Percentiles rank a stretch among this genome's conserved stretches.
Evolutionary conservation across 2,888 invertebrate genomes (phyloP).

Genomic region (Ormyrus rosae): DNA sequence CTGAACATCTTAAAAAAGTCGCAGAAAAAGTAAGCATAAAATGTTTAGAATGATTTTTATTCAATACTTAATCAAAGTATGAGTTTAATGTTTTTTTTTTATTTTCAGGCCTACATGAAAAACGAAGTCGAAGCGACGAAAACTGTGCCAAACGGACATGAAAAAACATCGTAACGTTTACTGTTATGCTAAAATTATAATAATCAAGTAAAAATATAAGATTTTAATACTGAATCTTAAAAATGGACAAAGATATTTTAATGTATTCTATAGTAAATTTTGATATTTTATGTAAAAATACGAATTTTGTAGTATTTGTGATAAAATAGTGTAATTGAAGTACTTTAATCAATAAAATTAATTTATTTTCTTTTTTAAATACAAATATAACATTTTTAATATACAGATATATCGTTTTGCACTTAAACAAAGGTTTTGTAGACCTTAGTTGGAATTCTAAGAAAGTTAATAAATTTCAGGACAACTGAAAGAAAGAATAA

Average conservation of each 20-base stretch:
- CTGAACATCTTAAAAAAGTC: constrained; percentile 40
- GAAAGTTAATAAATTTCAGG: too few species aligned
- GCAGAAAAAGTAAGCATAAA: constrained; percentile 48
- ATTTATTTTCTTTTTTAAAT: too few species aligned
- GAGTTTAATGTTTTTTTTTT: not conserved
- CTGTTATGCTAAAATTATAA: too few species aligned
- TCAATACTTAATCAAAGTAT: not conserved
- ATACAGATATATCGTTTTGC: too few species aligned
- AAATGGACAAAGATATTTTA: not conserved
- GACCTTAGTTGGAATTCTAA: too few species aligned
- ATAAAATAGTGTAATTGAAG: constrained; percentile 19
- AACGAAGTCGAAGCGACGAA: not conserved
- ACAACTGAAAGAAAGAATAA: too few species aligned
- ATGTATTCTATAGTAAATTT: constrained; percentile 35
- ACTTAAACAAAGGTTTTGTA: too few species aligned
- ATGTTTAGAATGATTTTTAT: not conserved
- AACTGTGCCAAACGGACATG: too few species aligned
- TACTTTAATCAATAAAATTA: not conserved
- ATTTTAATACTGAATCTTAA: not conserved
- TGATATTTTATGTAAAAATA: constrained; percentile 40
- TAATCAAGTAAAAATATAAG: too few species aligned
- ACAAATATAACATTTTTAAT: too few species aligned
- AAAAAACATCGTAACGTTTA: too few species aligned
- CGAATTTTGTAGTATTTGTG: constrained; percentile 5
- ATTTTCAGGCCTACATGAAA: constrained; percentile 27